Evolutionary conservation across 2,888 invertebrate genomes (phyloP), one percentile per base, ranked within the genome.

Genomic region (Hololepta plana): DNA sequence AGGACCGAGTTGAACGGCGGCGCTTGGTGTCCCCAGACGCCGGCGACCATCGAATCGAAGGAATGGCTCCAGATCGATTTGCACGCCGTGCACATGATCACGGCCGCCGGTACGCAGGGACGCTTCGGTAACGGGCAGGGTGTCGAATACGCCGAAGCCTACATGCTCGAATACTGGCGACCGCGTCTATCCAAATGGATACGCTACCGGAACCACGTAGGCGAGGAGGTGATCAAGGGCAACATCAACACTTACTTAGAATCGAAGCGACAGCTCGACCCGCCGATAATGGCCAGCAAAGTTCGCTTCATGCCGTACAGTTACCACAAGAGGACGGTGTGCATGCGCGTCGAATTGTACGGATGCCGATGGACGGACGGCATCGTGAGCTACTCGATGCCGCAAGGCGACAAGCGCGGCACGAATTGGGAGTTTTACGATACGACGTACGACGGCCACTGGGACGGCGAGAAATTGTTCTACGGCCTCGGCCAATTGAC

Each of bases 41-140:
- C 74, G 50, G 75, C 82, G 44, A 76, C 76, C 12, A 67, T 71
- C n/a, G 76, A 77, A 41, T 63, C 73, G 3, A 64, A 63, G 32
- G 79, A 80, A 52, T 79, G 77, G 76, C 55, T 80, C 33, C 72
- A 90, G 61, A 68, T 82, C 36, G 74, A 88, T 50, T 64, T 91
- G 36, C 72, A 69, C 43, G 59, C 63, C 11, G 71, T 82, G 23
- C 76, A 77, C 55, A 72, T 87, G 47, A 71, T 91, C 46, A 82
- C 84, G 0, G 76, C 69, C 11, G 68, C 80, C 5, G 72, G 70
- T 37, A 74, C 75, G 1, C 90, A 90, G 57, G 91, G 91, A 13
- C 69, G 91, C 26, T 90, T 87, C 52, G 90, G 88, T 14, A 87
- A 87, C 53, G 87, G 88, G 15, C 72, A 80, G 52, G 90, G 90